These are phyloP conservation scores for Ectobius pallidus DNA, from an alignment of 2,888 invertebrate genomes.

Conservation along the genomic window DNA sequence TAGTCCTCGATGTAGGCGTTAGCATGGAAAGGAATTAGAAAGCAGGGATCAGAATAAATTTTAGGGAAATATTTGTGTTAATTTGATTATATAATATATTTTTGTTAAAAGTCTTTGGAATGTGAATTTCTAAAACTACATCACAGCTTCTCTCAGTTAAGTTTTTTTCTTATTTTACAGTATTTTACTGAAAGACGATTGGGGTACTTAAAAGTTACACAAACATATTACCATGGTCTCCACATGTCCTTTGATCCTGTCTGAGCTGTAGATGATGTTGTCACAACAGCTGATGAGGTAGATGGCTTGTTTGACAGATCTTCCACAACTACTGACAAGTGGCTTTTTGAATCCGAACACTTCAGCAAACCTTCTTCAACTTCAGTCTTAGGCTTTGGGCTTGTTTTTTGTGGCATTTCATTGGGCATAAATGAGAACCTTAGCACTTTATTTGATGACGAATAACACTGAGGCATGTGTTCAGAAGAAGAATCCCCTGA, in stretches of 20 bases:
- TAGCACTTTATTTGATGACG: conserved; percentile 11
- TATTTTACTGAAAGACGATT: conserved; percentile 1
- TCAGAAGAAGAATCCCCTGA: background rate
- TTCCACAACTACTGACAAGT: conserved; percentile 2
- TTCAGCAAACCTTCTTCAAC: background rate
- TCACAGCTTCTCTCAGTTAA: background rate
- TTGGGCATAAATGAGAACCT: conserved; percentile 12
- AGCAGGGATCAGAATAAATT: too few species aligned
- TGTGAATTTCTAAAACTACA: conserved; percentile 9
- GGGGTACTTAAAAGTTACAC: background rate
- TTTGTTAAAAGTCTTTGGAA: too few species aligned
- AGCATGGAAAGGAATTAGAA: too few species aligned
- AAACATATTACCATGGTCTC: conserved; percentile 7
- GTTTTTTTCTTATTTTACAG: background rate
- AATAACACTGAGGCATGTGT: background rate
- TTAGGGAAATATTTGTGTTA: too few species aligned
- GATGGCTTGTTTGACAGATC: conserved; percentile 20
- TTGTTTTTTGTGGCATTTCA: background rate
- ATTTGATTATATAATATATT: too few species aligned
- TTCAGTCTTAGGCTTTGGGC: background rate
- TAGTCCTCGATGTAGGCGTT: too few species aligned
- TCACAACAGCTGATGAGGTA: background rate
- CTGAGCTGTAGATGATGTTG: background rate
- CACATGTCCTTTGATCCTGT: conserved; percentile 19
- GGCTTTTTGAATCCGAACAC: conserved; percentile 4